Conservation (phyloP, 2,113 vertebrate species). For the Excalfactoria chinensis region DNA sequence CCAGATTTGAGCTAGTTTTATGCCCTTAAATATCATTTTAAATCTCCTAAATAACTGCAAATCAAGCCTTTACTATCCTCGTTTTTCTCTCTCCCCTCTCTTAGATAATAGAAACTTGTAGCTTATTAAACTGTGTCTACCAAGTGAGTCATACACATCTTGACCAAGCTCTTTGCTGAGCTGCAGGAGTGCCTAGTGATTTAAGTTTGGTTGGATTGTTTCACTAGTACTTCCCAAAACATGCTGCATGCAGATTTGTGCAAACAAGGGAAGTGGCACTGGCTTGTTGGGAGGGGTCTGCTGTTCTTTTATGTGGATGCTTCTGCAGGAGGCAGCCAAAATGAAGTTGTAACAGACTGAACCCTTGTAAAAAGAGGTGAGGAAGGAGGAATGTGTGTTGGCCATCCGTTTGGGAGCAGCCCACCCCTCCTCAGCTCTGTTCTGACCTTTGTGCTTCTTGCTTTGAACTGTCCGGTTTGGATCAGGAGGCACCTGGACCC, state of each 20-base stretch:
- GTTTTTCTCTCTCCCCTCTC: not conserved
- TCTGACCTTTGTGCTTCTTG: not conserved
- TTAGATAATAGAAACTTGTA: not conserved
- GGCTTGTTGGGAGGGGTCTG: rapidly evolving
- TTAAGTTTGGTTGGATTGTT: not conserved
- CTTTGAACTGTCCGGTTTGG: not conserved
- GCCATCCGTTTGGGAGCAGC: not conserved
- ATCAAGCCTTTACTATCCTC: not conserved
- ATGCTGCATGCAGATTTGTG: rapidly evolving
- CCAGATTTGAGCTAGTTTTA: not conserved
- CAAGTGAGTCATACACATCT: not conserved
- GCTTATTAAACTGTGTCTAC: not conserved
- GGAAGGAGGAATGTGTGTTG: not conserved
- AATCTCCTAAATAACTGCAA: not conserved
- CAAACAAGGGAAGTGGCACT: not conserved
- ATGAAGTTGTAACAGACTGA: not conserved
- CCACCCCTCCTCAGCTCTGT: rapidly evolving
- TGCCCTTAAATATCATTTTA: not conserved
- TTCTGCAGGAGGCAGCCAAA: not conserved
- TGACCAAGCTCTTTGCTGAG: not conserved
- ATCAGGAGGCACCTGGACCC: not conserved
- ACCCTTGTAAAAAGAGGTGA: not conserved
- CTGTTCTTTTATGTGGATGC: rapidly evolving
- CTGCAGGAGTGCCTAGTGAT: not conserved
- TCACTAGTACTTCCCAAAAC: not conserved